phyloP scores from a whole-genome alignment of 2,113 vertebrate genomes.

The Planiliza haematocheilus region DNA sequence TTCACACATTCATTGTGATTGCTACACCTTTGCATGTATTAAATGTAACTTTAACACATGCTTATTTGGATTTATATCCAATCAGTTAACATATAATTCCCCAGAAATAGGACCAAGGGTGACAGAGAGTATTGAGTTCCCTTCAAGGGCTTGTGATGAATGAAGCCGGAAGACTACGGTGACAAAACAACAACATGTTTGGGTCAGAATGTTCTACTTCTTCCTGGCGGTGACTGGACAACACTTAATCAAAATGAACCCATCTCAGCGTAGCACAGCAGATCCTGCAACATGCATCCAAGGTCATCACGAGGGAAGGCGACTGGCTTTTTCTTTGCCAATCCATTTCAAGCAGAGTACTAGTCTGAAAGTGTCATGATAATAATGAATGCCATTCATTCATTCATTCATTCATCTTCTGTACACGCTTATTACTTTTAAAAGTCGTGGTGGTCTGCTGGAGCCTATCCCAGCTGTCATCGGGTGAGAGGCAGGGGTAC shows the following conservation, averaged over 20 bases:
- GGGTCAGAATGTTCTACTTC: conserved; percentile 68
- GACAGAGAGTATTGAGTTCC: conserved; percentile 13
- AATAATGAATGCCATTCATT: background rate
- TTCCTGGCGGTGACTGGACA: conserved; percentile 36
- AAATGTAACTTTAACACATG: no score
- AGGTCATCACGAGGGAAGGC: conserved; percentile 14
- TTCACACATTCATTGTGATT: no score
- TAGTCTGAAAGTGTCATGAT: conserved; percentile 1
- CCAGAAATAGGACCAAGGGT: background rate
- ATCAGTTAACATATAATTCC: background rate
- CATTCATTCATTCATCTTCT: no score
- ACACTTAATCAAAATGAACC: conserved; percentile 43
- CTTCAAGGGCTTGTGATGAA: conserved; percentile 19
- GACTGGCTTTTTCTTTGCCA: background rate
- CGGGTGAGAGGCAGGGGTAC: no score
- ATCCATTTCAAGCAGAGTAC: background rate
- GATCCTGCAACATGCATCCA: conserved; percentile 19
- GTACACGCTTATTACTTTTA: no score
- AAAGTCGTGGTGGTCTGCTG: no score
- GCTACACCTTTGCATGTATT: no score
- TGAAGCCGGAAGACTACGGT: conserved; percentile 29
- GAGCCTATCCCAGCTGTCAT: no score
- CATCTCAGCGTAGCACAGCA: conserved; percentile 29
- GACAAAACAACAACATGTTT: conserved; percentile 53
- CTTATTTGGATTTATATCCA: background rate